Conservation (phyloP, 2,888 invertebrate genomes). For the Pseudanteris insignis region DNA sequence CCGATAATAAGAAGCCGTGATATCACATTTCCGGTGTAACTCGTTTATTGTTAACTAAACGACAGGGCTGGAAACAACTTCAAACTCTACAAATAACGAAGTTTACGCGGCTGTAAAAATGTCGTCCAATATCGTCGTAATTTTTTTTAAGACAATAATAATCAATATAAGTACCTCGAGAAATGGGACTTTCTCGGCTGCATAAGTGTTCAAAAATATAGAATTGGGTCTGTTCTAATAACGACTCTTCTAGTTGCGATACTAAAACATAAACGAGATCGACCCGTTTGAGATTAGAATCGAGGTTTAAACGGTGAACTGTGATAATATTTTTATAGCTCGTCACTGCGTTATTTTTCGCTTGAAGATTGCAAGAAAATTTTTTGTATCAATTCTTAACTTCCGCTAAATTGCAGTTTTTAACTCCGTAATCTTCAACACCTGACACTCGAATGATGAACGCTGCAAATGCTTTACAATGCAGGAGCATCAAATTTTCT, state of each 20-base stretch:
- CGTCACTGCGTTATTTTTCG: constrained; percentile 7
- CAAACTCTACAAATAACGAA: constrained; percentile 6
- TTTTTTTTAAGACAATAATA: too few relatives aligned
- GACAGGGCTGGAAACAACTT: constrained; percentile 17
- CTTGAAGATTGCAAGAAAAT: constrained; percentile 30
- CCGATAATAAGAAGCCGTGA: constrained; percentile 16
- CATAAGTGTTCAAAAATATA: too few relatives aligned
- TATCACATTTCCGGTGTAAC: constrained; percentile 15
- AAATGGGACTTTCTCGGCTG: too few relatives aligned
- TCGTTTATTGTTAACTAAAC: constrained; percentile 29
- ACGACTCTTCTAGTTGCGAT: too few relatives aligned
- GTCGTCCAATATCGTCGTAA: too few relatives aligned
- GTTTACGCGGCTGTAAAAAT: constrained; percentile 12
- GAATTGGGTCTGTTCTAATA: too few relatives aligned
- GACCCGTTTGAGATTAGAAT: too few relatives aligned
- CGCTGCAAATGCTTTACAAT: constrained; percentile 29
- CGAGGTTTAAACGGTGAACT: constrained; percentile 21
- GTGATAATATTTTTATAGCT: constrained; percentile 23
- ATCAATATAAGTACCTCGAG: too few relatives aligned
- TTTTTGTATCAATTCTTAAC: constrained; percentile 27
- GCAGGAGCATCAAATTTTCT: constrained; percentile 33
- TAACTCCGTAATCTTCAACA: constrained; percentile 40
- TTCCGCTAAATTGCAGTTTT: constrained; percentile 30
- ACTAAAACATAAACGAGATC: too few relatives aligned
- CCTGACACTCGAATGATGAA: constrained; percentile 39